Percentiles rank a stretch among this genome's conserved stretches.
phyloP scores from a whole-genome alignment of 1,140 invertebrate genomes.

The Calephelis virginiensis region DNA sequence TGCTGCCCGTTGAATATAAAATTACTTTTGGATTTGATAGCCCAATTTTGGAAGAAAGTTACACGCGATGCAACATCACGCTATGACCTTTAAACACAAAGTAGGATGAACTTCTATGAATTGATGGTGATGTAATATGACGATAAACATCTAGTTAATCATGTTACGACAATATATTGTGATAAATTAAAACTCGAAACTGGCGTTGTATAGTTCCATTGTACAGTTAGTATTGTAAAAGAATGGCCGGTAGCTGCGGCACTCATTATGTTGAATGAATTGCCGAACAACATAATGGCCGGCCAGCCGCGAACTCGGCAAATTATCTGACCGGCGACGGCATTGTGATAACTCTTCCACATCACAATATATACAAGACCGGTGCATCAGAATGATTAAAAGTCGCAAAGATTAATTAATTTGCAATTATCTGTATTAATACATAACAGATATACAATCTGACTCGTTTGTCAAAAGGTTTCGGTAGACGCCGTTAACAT shows the following conservation, averaged over 20 bases:
- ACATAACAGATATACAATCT: no score
- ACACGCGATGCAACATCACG: background rate
- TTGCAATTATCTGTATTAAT: no score
- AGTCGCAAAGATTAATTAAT: background rate
- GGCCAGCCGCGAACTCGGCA: slow-evolving; percentile 52
- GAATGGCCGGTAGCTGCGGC: slow-evolving; percentile 54
- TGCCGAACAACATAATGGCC: slow-evolving; percentile 62
- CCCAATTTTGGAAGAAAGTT: no score
- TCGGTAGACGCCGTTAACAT: no score
- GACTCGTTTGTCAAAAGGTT: no score
- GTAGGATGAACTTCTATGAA: background rate
- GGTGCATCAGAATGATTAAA: slow-evolving; percentile 1
- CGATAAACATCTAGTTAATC: background rate
- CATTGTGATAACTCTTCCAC: slow-evolving; percentile 59
- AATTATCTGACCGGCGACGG: slow-evolving; percentile 67
- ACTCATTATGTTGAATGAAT: slow-evolving; percentile 72
- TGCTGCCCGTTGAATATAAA: no score
- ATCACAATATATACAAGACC: slow-evolving; percentile 25
- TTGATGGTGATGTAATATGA: background rate
- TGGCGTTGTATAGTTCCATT: slow-evolving; percentile 24
- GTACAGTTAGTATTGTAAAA: slow-evolving; percentile 42
- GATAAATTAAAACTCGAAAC: slow-evolving; percentile 29
- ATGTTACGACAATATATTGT: slow-evolving; percentile 17
- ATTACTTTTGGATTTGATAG: no score
- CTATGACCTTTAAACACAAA: background rate